A percentile compares a stretch with the other conserved stretches of the same genome.
These are phyloP conservation scores for Bombus confusus DNA, from an alignment of 1,140 invertebrate genomes.

Conservation along the genomic window DNA sequence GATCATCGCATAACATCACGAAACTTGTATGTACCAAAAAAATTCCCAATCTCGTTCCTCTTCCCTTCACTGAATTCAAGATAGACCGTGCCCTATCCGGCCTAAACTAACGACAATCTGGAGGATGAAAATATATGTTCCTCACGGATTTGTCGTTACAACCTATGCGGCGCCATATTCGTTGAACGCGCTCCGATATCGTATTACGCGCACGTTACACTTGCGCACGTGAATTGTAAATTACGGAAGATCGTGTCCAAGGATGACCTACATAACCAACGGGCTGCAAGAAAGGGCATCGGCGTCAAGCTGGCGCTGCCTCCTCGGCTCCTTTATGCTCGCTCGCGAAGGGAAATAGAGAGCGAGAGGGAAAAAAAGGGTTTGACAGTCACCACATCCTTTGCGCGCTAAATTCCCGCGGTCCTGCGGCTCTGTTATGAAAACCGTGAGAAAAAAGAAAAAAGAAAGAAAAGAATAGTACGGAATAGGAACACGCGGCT, in stretches of 20 bases:
- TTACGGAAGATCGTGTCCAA: conserved; percentile 75
- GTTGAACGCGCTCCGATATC: conserved; percentile 49
- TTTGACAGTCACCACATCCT: conserved; percentile 72
- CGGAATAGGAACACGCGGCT: background rate
- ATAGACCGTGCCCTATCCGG: background rate
- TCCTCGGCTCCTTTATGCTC: conserved; percentile 63
- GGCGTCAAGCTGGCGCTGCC: conserved; percentile 56
- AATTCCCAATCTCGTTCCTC: background rate
- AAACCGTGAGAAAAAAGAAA: conserved; percentile 76
- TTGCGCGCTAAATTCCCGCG: conserved; percentile 75
- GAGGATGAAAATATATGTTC: background rate
- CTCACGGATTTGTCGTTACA: conserved; percentile 29
- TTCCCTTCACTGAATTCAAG: background rate
- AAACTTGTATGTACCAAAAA: background rate
- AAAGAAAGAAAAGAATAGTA: background rate
- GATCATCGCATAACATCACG: background rate
- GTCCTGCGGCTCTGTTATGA: conserved; percentile 46
- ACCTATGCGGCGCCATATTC: conserved; percentile 12
- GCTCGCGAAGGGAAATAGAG: conserved; percentile 50
- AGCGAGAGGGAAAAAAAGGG: conserved; percentile 71
- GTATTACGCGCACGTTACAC: conserved; percentile 62
- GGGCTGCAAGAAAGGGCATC: conserved; percentile 77
- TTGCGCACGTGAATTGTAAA: conserved; percentile 68
- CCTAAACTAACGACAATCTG: background rate
- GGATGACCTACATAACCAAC: conserved; percentile 79